Base-by-base conservation (phyloP, 2,797 vertebrate species). In the Artibeus jamaicensis region DNA sequence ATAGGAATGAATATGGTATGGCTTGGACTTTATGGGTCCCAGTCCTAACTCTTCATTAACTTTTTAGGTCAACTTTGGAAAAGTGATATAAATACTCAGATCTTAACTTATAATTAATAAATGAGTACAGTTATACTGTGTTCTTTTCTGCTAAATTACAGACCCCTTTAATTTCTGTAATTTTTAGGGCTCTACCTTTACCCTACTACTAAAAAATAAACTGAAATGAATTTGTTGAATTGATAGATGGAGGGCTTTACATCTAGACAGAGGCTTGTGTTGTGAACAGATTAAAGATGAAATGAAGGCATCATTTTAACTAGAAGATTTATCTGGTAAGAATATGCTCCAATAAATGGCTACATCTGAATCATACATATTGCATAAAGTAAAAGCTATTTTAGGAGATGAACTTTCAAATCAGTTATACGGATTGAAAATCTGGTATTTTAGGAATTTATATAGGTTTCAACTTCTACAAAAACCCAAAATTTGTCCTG, bases 301-400 rank as follows among this genome's bases (percentile, higher is more conserved):
- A 89, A 78, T 19, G 44, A 95, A 89, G 86, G 59, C 34, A 91
- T 15, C 46, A 65, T 89, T 94, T 93, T 93, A 59, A 46, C 12
- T 59, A 70, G 46, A 73, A 91, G 86, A 89, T 73, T 82, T 96
- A 94, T 91, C 55, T 77, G 46, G 68, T 65, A 93, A 93, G 76
- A 87, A 65, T 46, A 39, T 42, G 18, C 74, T 91, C 39, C 7
- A 32, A 95, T 84, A 79, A 95, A 94, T 87, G 94, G 53, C 46
- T 95, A 26, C 48, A 57, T 92, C 50, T 94, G 93, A 96, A 74
- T 97, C 89, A 92, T 85, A 18, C 77, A 91, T 86, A 87, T 71
- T 91, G 70, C 87, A 88, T 74, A 81, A 93, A 90, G 71, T 59
- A 55, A 96, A 92, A 96, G 32, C 79, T 97, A 96, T 97, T 97